Base-by-base conservation (phyloP, 2,113 vertebrate genomes). In the Falco punctatus region DNA sequence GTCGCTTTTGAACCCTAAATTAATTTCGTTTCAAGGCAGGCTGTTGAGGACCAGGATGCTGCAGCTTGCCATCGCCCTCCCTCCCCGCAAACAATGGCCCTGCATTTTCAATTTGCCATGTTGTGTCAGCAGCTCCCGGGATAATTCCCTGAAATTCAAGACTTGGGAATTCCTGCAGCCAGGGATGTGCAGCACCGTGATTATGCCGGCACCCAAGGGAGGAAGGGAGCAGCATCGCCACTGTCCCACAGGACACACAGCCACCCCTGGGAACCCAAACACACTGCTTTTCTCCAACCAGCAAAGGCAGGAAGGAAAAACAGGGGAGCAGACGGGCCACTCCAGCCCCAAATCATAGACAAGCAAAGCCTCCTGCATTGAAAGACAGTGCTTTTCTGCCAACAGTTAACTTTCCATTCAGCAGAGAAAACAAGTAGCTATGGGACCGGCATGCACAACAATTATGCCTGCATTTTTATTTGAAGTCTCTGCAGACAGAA, bases 381-480 rank as follows among this genome's bases (percentile, higher is more conserved):
- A 38, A 91, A 74, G 20, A 71, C 2, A 42, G 23, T 11, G 77
- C 38, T 88, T 33, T 61, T 59, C 20, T 71, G 81, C 94, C 74
- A 87, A 33, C 32, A 64, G 79, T 54, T 81, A 92, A 44, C 72
- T 86, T 71, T 33, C 42, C 24, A 0, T 49, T 79, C 61, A 70
- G 91, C 75, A n/a, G 65, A 66, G 91, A 74, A 71, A 74, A 52
- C 35, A 10, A 10, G 73, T 10, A 67, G 94, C 84, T 54, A 8
- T 23, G 90, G 86, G 83, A 89, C 30, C 6, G 7, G 65, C 10
- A 12, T 24, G 3, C 67, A 75, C 81, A 65, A 69, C 83, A 54
- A 64, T 90, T 85, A 62, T 55, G 70, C 92, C 88, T 64, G 95
- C 24, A 59, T 91, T 95, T 95, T 94, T 67, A 81, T 77, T 82